Percentiles rank a stretch among this genome's conserved stretches.
phyloP scores from a whole-genome alignment of 2,888 invertebrate genomes.

The Bedellia somnulentella region DNA sequence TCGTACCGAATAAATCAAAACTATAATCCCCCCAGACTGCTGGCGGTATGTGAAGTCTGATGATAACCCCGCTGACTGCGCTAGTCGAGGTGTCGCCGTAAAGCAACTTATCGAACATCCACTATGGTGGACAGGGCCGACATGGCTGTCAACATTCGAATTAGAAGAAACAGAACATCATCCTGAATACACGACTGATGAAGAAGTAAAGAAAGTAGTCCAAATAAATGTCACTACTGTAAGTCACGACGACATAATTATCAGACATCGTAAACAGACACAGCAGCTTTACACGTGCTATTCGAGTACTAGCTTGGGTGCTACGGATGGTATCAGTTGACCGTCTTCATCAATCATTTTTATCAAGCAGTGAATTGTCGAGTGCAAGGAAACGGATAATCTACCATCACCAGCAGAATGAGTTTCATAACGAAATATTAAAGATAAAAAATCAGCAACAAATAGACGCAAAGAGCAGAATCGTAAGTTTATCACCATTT shows the following conservation, averaged over 20 bases:
- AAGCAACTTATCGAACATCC: not conserved
- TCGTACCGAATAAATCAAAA: conserved; percentile 9
- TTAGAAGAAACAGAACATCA: no score
- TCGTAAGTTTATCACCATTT: not conserved
- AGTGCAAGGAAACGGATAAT: no score
- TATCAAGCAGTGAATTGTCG: no score
- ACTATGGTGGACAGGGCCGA: conserved; percentile 3
- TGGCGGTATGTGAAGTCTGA: conserved; percentile 13
- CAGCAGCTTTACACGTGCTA: not conserved
- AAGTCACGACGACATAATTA: not conserved
- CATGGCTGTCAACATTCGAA: no score
- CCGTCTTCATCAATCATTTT: no score
- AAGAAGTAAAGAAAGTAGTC: not conserved
- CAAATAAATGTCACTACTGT: not conserved
- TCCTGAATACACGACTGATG: not conserved
- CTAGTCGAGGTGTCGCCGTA: conserved; percentile 8
- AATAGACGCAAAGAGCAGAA: no score
- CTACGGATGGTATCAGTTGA: no score
- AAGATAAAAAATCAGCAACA: no score
- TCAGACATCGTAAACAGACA: not conserved
- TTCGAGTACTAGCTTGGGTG: conserved; percentile 1
- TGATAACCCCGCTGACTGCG: no score
- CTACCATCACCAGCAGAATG: not conserved
- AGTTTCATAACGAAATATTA: conserved; percentile 1
- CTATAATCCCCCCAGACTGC: conserved; percentile 7